These are phyloP conservation scores for Masnerella sp. DNA, from an alignment of 2,888 invertebrate genomes.

Conservation along the genomic window DNA sequence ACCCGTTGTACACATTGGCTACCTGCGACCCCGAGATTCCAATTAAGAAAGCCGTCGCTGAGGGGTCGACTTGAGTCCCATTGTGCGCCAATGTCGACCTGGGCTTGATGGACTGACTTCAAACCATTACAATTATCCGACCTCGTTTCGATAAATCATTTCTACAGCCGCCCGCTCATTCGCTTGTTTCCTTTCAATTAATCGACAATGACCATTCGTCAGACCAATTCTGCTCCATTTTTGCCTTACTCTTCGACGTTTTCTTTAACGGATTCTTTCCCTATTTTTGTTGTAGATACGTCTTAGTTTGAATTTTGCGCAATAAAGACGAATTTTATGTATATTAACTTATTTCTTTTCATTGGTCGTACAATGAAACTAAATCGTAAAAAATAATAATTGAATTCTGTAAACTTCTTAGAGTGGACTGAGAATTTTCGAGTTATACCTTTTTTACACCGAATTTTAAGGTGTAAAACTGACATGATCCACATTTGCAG, in stretches of 20 bases:
- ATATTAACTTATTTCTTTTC: too few species aligned
- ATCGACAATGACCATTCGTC: conserved; percentile 17
- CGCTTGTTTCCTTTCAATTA: conserved; percentile 37
- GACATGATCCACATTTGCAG: too few species aligned
- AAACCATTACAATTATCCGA: conserved; percentile 38
- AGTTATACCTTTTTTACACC: too few species aligned
- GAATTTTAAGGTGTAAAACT: too few species aligned
- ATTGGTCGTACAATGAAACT: too few species aligned
- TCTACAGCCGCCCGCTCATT: conserved; percentile 16
- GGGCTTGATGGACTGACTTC: conserved; percentile 48
- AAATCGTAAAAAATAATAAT: too few species aligned
- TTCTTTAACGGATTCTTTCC: too few species aligned
- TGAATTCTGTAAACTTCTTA: too few species aligned
- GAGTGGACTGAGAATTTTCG: too few species aligned
- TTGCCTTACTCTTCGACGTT: not conserved
- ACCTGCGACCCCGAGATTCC: conserved; percentile 44
- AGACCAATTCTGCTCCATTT: not conserved
- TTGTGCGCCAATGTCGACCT: conserved; percentile 44
- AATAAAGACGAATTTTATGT: too few species aligned
- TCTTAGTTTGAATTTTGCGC: too few species aligned
- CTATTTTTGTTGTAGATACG: too few species aligned
- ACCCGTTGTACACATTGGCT: conserved; percentile 34
- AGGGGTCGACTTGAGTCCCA: conserved; percentile 40
- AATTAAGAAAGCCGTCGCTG: conserved; percentile 55
- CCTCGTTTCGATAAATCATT: conserved; percentile 39